Evolutionary conservation across 2,113 vertebrate genomes (phyloP), one percentile per base, ranked within the genome.

Genomic region (human): DNA sequence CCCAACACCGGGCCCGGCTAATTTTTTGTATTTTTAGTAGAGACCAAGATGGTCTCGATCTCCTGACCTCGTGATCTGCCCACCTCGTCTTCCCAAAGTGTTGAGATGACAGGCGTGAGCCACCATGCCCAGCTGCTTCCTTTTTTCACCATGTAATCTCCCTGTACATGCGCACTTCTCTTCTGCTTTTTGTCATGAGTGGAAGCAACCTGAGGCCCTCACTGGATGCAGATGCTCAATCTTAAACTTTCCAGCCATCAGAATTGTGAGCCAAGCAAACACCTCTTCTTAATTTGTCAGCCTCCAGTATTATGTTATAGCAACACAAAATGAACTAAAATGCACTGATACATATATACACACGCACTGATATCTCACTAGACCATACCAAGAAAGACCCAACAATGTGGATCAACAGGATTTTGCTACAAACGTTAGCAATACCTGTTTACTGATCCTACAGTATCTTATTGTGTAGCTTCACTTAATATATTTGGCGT

Each of bases 331-430:
- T 45, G 23, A 75, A 45, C 13, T 16, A 27, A 75, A 40, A 72
- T 2, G 40, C 72, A 73, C 72, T 32, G 13, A 66, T 30, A 35
- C 64, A 73, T 5, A 25, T 12, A 73, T 12, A 73, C 7, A 45
- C 3, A 35, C 9, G 9, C 27, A 25, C 8, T 43, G 17, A 30
- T 7, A 40, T 50, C 27, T 79, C 52, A 78, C 6, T 30, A 18
- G 59, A 75, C 68, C 8, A 45, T 11, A 3, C 0, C n/a, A 32
- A 23, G 22, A 84, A 50, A 68, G 86, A 35, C 14, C 8, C 4
- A 57, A 30, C 3, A 32, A 25, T 11, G 8, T 4, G 5, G 48
- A 25, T 6, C 16, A 18, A 32, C 0, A 40, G 1, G 0, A 6
- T 72, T 92, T 70, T n/a, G 50, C 27, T 57, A 8, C 12, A 48